These are phyloP conservation scores for Brachynemurus nebulosus DNA, from an alignment of 2,888 invertebrate species.

Conservation along the genomic window DNA sequence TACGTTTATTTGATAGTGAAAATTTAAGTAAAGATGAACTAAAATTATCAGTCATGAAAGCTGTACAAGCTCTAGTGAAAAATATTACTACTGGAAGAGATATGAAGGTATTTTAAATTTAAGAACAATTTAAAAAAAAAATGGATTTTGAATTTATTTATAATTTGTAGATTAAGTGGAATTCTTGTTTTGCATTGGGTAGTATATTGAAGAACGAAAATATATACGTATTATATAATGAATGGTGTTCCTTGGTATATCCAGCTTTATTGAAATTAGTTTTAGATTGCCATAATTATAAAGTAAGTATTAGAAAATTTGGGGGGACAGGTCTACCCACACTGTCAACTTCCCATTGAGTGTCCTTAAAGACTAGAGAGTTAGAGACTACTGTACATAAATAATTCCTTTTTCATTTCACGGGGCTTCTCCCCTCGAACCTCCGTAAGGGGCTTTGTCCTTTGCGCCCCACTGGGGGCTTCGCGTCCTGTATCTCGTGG, in stretches of 20 bases:
- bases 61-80: slow-evolving; percentile 51
- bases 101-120: slow-evolving; percentile 49
- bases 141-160: background rate
- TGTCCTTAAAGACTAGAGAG: no score
- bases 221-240: slow-evolving; percentile 30
- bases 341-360: no score
- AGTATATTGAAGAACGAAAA: slow-evolving; percentile 55
- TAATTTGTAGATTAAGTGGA: slow-evolving; percentile 57
- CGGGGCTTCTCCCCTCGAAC: no score
- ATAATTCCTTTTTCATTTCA: no score
- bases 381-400: no score
- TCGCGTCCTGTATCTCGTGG: no score
- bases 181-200: slow-evolving; percentile 78
- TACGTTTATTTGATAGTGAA: slow-evolving; percentile 45
- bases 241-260: slow-evolving; percentile 34
- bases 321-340: no score
- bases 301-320: slow-evolving; percentile 24
- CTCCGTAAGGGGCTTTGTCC: no score
- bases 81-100: slow-evolving; percentile 54
- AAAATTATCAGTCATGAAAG: slow-evolving; percentile 39
- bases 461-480: no score
- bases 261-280: slow-evolving; percentile 25
- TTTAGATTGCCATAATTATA: slow-evolving; percentile 30
- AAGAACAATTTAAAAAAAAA: background rate
- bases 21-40: slow-evolving; percentile 37